phyloP scores from a whole-genome alignment of 2,797 vertebrate genomes.

The Emydoidea blandingii region DNA sequence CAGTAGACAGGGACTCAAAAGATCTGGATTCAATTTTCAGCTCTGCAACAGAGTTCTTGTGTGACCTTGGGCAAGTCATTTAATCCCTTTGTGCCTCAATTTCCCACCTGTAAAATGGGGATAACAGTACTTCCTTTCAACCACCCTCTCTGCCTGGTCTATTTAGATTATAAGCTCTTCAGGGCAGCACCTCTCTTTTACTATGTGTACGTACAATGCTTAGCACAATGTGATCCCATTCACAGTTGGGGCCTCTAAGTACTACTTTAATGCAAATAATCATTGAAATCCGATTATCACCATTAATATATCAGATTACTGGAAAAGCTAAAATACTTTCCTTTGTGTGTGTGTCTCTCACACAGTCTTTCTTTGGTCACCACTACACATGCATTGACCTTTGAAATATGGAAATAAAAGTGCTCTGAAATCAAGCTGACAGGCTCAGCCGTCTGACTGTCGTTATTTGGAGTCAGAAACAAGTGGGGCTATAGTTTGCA shows the following conservation, averaged over 20 bases:
- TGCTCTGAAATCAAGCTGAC: slow-evolving; percentile 82
- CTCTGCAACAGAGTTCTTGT: not conserved
- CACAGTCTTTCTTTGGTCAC: slow-evolving; percentile 73
- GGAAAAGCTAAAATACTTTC: slow-evolving; percentile 17
- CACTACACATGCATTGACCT: slow-evolving; percentile 80
- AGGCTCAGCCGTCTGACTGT: slow-evolving; percentile 76
- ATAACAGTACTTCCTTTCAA: not conserved
- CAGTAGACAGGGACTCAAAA: not conserved
- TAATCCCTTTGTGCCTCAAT: not conserved
- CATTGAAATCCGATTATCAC: slow-evolving; percentile 7
- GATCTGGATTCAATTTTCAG: not conserved
- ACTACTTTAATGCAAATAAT: not conserved
- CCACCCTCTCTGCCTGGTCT: not conserved
- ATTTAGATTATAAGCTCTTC: not conserved
- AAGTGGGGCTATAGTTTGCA: slow-evolving; percentile 81
- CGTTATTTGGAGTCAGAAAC: slow-evolving; percentile 78
- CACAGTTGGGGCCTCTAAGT: not conserved
- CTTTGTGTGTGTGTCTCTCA: slow-evolving; percentile 27
- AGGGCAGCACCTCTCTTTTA: not conserved
- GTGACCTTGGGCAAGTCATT: not conserved
- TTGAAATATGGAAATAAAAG: slow-evolving; percentile 85
- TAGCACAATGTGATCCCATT: not conserved
- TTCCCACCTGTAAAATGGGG: not conserved
- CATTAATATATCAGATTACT: slow-evolving; percentile 5
- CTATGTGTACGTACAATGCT: not conserved